These are phyloP conservation scores for Acleris literana DNA, from an alignment of 2,888 invertebrate genomes.

Conservation along the genomic window DNA sequence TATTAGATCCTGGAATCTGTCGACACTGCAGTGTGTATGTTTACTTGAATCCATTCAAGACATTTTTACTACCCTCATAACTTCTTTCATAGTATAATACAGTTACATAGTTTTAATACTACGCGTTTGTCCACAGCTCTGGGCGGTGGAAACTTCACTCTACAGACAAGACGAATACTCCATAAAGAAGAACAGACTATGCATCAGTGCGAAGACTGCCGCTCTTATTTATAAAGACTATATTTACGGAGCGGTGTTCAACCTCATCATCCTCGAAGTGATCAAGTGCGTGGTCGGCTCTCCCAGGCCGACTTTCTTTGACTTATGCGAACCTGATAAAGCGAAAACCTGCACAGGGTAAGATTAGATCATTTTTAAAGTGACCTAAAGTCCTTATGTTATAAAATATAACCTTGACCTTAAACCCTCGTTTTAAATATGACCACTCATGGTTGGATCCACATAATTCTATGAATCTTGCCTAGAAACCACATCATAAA, in stretches of 20 bases:
- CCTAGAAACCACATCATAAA: too few species aligned
- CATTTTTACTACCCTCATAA: too few species aligned
- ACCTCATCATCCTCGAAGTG: constrained; percentile 85
- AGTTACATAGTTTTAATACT: background rate
- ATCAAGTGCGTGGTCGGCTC: constrained; percentile 88
- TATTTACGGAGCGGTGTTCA: constrained; percentile 84
- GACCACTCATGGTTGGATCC: too few species aligned
- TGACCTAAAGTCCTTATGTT: too few species aligned
- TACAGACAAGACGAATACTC: constrained; percentile 72
- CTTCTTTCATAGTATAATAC: too few species aligned
- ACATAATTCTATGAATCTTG: too few species aligned
- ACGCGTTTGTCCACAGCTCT: constrained; percentile 62
- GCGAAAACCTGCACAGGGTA: constrained; percentile 85
- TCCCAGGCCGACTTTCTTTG: constrained; percentile 90
- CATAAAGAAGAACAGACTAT: constrained; percentile 68
- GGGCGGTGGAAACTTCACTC: constrained; percentile 72
- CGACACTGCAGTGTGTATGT: too few species aligned
- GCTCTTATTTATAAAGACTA: constrained; percentile 85
- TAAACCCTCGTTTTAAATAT: too few species aligned
- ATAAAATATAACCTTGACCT: too few species aligned
- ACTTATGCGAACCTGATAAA: constrained; percentile 87
- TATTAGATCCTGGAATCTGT: too few species aligned
- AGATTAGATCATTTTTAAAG: constrained; percentile 39
- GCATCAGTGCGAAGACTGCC: constrained; percentile 66
- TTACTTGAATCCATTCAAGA: too few species aligned